Percentiles rank a stretch among this genome's conserved stretches.
These are phyloP conservation scores for Diachrysia chrysitis DNA, from an alignment of 2,888 invertebrate genomes.

Conservation along the genomic window DNA sequence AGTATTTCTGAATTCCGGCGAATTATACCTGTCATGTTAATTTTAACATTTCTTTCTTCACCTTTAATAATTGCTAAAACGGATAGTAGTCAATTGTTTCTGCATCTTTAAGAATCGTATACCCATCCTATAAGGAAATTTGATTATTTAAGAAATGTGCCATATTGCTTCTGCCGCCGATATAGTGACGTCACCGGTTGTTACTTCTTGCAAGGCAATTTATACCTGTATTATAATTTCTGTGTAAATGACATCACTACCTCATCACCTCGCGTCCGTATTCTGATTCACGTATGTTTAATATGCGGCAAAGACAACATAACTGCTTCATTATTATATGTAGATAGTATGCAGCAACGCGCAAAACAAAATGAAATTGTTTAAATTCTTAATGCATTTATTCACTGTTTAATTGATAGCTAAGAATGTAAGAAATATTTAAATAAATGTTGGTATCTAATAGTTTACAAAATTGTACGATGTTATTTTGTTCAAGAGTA, in stretches of 20 bases:
- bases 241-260: constrained; percentile 26
- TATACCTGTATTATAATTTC: constrained; percentile 20
- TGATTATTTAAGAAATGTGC: too few relatives aligned
- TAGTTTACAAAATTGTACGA: neutral
- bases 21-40: too few relatives aligned
- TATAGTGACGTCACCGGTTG: neutral
- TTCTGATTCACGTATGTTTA: constrained; percentile 35
- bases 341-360: constrained; percentile 6
- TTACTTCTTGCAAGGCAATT: constrained; percentile 5
- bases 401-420: neutral
- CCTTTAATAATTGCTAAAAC: too few relatives aligned
- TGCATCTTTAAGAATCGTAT: too few relatives aligned
- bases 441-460: neutral
- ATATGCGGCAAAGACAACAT: constrained; percentile 25
- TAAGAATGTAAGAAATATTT: neutral
- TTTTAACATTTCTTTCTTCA: too few relatives aligned
- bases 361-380: constrained; percentile 28
- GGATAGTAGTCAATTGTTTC: too few relatives aligned
- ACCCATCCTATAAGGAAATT: too few relatives aligned
- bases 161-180: neutral
- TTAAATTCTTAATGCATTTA: constrained; percentile 18
- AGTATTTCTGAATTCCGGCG: too few relatives aligned
- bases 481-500: neutral
- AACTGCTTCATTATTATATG: constrained; percentile 8
- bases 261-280: constrained; percentile 33